Conservation (phyloP, 2,888 invertebrate genomes). For the Orthosia gracilis region DNA sequence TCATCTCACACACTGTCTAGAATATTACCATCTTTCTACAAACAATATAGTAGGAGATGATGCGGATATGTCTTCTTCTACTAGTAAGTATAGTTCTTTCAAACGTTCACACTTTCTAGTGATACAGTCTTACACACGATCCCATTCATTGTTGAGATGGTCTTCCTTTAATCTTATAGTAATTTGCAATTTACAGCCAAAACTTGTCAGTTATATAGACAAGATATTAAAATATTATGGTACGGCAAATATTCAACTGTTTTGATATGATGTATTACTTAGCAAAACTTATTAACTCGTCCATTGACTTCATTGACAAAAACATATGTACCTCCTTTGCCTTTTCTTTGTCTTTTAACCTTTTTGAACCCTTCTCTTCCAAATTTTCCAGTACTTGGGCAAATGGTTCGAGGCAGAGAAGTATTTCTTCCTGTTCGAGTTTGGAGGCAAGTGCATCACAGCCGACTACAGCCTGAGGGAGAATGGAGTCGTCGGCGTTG, state of each 20-base stretch:
- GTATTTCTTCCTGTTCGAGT: slow-evolving; percentile 94
- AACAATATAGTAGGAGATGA: too few relatives aligned
- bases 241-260: not conserved
- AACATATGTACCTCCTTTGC: not conserved
- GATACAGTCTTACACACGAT: not conserved
- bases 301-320: not conserved
- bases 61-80: not conserved
- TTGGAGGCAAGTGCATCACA: slow-evolving; percentile 94
- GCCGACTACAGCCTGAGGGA: slow-evolving; percentile 91
- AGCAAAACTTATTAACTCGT: not conserved
- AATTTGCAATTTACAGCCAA: not conserved
- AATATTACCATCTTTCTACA: too few relatives aligned
- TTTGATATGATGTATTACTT: not conserved
- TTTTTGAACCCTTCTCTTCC: not conserved
- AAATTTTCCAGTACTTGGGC: slow-evolving; percentile 92
- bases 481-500: slow-evolving; percentile 85
- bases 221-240: not conserved
- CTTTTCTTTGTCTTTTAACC: not conserved
- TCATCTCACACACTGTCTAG: too few relatives aligned
- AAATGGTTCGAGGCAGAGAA: slow-evolving; percentile 95
- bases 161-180: not conserved
- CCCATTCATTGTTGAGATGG: too few relatives aligned
- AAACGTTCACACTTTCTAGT: too few relatives aligned
- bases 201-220: not conserved
- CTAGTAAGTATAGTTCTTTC: not conserved